Conservation (phyloP, 2,113 vertebrate species). For the Pantherophis guttatus region DNA sequence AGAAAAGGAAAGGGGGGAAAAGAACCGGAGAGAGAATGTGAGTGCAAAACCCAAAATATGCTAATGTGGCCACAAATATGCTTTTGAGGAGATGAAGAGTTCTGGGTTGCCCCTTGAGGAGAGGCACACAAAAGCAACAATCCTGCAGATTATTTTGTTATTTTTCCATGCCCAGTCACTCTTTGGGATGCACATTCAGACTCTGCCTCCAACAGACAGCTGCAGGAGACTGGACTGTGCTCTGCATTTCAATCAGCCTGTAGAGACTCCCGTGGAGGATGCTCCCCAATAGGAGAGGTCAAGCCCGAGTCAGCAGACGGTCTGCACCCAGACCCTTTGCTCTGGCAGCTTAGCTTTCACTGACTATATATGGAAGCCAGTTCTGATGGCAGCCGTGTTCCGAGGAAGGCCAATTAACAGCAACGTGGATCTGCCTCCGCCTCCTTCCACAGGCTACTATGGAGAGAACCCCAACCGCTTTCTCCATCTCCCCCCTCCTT, state of each 20-base stretch:
- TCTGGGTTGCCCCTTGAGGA: conserved; percentile 62
- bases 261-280: conserved; percentile 60
- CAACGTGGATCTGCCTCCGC: not conserved
- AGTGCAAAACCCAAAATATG: conserved; percentile 27
- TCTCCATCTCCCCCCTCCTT: not conserved
- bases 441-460: conserved; percentile 28
- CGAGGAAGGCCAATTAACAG: conserved; percentile 40
- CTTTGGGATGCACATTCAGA: conserved; percentile 71
- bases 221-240: conserved; percentile 74
- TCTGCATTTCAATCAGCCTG: conserved; percentile 81
- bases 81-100: conserved; percentile 44
- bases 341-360: conserved; percentile 22
- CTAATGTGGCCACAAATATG: conserved; percentile 56
- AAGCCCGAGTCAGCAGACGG: conserved; percentile 41
- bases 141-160: conserved; percentile 67
- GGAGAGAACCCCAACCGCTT: not conserved
- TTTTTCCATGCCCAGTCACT: conserved; percentile 57
- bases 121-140: conserved; percentile 55
- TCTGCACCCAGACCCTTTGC: conserved; percentile 15
- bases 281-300: conserved; percentile 72
- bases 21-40: not conserved
- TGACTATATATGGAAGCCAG: conserved; percentile 47
- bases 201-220: conserved; percentile 78
- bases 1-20: not conserved
- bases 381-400: conserved; percentile 33